Evolutionary conservation across 2,888 invertebrate genomes (phyloP), one percentile per base, ranked within the genome.

Genomic region (Melieria crassipennis): DNA sequence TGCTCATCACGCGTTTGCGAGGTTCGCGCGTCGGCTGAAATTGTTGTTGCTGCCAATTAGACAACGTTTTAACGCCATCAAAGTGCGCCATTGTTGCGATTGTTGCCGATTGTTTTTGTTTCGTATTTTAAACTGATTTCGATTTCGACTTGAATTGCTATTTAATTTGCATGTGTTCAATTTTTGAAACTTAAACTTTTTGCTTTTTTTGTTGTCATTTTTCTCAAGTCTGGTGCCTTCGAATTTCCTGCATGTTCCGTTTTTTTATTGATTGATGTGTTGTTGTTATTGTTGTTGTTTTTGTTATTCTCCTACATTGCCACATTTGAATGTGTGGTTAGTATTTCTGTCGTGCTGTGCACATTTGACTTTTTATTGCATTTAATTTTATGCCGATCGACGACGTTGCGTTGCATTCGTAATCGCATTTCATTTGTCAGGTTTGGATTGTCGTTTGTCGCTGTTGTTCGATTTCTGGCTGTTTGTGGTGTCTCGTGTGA

Each of bases 341-440:
- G 64, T 66, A 75, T 78, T 78, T 78, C 76, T 71, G 78, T 80
- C 82, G 77, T 78, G 81, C 82, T 82, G 81, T 76, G 82, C 80
- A 2, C 30, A 79, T 80, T 81, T 81, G 80, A 76, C 77, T 75
- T 80, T 81, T 81, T 80, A 82, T 80, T 80, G 78, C 77, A 79
- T 80, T 79, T 81, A 82, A 81, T 81, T 82, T 82, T 81, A 82
- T 82, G 80, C 76, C 82, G 82, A 81, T 81, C 80, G 30, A 30
- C 30, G 30, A 30, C 78, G 75, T 68, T 80, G 79, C 79, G 79
- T 81, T 79, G 82, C 81, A 78, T 58, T 58, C 9, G 7, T 48
- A 47, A 30, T 48, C 30, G 48, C 46, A 48, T 11, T 9, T 48
- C 9, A 55, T 4, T 16, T 7, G 13, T 55, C n/a, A 13, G 55